Percentiles rank a stretch among this genome's conserved stretches.
Evolutionary conservation across 2,888 invertebrate genomes (phyloP).

Genomic region (Idaea dimidiata): DNA sequence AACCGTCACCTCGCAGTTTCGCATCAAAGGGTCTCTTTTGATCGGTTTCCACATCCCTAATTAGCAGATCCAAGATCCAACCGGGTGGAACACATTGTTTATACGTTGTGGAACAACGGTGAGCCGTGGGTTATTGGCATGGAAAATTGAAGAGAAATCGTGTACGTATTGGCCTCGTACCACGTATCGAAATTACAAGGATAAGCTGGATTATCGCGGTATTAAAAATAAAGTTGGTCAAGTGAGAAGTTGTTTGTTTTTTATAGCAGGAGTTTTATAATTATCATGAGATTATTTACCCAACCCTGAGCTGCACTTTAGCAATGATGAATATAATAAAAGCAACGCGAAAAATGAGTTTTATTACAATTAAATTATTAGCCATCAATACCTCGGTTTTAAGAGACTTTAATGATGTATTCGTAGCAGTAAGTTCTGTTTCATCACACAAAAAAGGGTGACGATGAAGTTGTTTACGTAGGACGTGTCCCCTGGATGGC

Average conservation of each 20-base stretch:
- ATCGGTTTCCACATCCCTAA: conserved; percentile 72
- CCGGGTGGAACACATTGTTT: conserved; percentile 77
- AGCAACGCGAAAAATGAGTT: too few species aligned
- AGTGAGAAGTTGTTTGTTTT: conserved; percentile 8
- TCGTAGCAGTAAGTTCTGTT: too few species aligned
- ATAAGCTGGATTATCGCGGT: background rate
- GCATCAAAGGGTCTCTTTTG: conserved; percentile 72
- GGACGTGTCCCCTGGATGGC: too few species aligned
- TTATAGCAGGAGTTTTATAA: too few species aligned
- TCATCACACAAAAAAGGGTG: too few species aligned
- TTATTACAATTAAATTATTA: background rate
- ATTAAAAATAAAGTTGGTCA: background rate
- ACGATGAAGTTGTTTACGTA: too few species aligned
- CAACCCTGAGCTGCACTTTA: too few species aligned
- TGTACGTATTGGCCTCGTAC: conserved; percentile 45
- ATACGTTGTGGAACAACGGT: conserved; percentile 68
- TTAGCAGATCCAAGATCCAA: conserved; percentile 64
- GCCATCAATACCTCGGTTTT: background rate
- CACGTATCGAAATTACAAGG: conserved; percentile 11
- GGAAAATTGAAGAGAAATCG: conserved; percentile 76
- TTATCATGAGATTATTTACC: background rate
- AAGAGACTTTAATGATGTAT: too few species aligned
- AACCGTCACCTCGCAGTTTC: conserved; percentile 68
- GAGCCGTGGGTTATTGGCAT: conserved; percentile 57
- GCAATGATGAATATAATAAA: too few species aligned